These are phyloP conservation scores for Ageneiosus marmoratus DNA, from an alignment of 2,113 vertebrate species.

Conservation along the genomic window DNA sequence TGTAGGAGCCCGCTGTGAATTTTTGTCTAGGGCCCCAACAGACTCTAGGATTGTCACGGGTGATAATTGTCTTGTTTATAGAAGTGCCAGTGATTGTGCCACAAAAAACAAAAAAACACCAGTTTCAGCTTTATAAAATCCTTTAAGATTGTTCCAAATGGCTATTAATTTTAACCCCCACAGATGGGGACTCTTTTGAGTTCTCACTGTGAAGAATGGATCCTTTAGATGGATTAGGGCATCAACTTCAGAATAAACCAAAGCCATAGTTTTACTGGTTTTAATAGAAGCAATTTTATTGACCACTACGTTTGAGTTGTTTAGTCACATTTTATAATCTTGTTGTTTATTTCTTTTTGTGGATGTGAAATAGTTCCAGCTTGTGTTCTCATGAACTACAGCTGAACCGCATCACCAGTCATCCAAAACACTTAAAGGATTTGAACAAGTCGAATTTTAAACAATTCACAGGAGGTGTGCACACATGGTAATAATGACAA, in stretches of 20 bases:
- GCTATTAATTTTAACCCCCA: neutral
- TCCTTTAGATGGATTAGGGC: neutral
- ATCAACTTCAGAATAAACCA: neutral
- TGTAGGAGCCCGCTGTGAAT: too few species aligned
- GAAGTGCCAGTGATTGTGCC: neutral
- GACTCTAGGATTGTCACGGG: too few species aligned
- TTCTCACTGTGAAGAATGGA: neutral
- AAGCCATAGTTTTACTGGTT: neutral
- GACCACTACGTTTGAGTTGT: slow-evolving; percentile 14
- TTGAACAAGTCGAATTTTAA: slow-evolving; percentile 6
- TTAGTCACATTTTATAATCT: neutral
- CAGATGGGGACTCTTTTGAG: neutral
- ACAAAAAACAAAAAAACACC: slow-evolving; percentile 1
- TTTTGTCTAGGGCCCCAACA: too few species aligned
- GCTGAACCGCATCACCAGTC: slow-evolving; percentile 35
- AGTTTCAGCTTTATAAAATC: neutral
- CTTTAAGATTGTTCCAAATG: neutral
- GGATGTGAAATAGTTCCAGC: slow-evolving; percentile 24
- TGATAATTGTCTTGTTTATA: neutral
- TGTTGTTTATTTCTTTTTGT: slow-evolving; percentile 20
- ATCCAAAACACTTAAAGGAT: slow-evolving; percentile 27
- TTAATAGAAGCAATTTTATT: slow-evolving; percentile 1
- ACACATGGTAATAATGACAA: slow-evolving; percentile 25
- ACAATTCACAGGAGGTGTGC: slow-evolving; percentile 26
- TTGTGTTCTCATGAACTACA: slow-evolving; percentile 27